A percentile compares a stretch with the other conserved stretches of the same genome.
These are phyloP conservation scores for Myotis lucifugus DNA, from an alignment of 2,113 vertebrate species.

Conservation along the genomic window DNA sequence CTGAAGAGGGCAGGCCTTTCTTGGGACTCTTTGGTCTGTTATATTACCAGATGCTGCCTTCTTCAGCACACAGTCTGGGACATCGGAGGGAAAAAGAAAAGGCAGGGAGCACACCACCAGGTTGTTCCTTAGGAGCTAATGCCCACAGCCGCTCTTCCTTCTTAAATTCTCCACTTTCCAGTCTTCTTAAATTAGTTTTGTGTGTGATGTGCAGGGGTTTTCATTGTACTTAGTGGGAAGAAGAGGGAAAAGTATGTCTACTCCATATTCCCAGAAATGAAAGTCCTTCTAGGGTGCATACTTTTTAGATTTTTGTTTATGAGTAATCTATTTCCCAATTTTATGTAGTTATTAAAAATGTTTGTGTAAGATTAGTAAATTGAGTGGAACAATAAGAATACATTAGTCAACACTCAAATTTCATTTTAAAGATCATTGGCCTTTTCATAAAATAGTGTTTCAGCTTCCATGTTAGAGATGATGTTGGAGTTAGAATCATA, in stretches of 20 bases:
- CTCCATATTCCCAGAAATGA: not conserved
- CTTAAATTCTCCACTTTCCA: not conserved
- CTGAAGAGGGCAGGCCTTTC: not conserved
- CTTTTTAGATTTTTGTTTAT: conserved; percentile 40
- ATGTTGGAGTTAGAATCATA: not conserved
- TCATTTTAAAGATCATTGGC: not conserved
- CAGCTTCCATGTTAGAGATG: not conserved
- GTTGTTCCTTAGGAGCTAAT: not conserved
- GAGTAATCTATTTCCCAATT: conserved; percentile 78
- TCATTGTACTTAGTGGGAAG: not conserved
- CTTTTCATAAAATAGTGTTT: conserved; percentile 5
- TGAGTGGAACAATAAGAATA: not conserved
- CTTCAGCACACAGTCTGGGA: not conserved
- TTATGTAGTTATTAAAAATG: conserved; percentile 69
- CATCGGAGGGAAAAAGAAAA: not conserved
- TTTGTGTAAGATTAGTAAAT: not conserved
- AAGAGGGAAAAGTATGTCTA: not conserved
- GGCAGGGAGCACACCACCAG: not conserved
- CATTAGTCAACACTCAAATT: not conserved
- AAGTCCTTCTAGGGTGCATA: not conserved
- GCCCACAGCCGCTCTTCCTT: not conserved
- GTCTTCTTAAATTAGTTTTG: not conserved
- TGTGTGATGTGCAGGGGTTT: not conserved
- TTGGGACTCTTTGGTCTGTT: not conserved
- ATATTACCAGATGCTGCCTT: not conserved